Evolutionary conservation across 2,113 vertebrate genomes (phyloP), one percentile per base, ranked within the genome.

Genomic region (Nicator chloris): DNA sequence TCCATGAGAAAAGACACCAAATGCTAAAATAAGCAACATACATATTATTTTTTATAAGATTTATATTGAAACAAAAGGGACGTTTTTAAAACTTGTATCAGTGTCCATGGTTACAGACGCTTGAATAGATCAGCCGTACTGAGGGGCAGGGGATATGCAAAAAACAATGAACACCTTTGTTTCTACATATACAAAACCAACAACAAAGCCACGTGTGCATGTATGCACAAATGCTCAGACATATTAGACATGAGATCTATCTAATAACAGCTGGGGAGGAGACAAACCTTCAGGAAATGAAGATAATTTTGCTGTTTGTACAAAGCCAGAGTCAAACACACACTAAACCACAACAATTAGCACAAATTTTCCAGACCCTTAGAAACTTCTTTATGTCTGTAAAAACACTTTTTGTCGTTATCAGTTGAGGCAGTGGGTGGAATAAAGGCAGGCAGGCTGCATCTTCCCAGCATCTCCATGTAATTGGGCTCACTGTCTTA

Each of bases 71-170:
- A 66, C 30, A 92, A 68, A 53, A 10, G 14, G 4, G 33, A 6
- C 2, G 51, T 76, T 80, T 86, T 56, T 15, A 0, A 63, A 73
- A 76, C 18, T 68, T 79, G 4, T 27, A 54, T 50, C 44, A 71
- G 11, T 28, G 51, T 45, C 33, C 17, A 5, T 13, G 45, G n/a
- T 49, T 81, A 70, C 23, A 83, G 49, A 59, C 12, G 13, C 26
- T 22, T 53, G 15, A 85, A 61, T 3, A 28, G 24, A 78, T 79
- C 37, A 69, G 53, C 49, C 45, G 12, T 59, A 51, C 28, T 26
- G 10, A 9, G 15, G 17, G 11, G 14, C 1, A n/a, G 15, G 11
- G 4, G 7, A 9, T 7, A 35, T 0, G 5, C 15, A 64, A 30
- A 44, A 69, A 42, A 26, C 4, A 61, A 53, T 2, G 1, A 66